Evolutionary conservation across 2,797 vertebrate species (phyloP).

Genomic region (Liparis tanakae): DNA sequence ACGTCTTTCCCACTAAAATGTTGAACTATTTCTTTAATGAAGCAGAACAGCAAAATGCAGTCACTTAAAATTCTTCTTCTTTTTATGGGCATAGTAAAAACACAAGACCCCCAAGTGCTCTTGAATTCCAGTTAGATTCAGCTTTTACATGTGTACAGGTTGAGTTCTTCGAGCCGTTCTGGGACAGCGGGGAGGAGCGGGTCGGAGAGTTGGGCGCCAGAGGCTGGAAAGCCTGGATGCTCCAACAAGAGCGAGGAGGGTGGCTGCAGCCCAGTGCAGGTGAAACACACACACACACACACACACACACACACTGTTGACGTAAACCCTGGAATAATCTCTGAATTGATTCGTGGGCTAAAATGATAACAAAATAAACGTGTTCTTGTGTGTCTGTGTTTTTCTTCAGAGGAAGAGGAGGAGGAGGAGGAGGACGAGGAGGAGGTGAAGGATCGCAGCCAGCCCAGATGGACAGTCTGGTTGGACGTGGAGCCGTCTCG

Average conservation of each 20-base stretch:
- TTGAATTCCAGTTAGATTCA: neutral
- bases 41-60: neutral
- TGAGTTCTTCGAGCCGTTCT: conserved; percentile 98
- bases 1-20: neutral
- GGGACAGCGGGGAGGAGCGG: conserved; percentile 96
- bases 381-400: neutral
- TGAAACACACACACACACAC: conserved; percentile 56
- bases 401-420: conserved; percentile 83
- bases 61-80: neutral
- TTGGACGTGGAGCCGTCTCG: conserved; percentile 88
- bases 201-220: conserved; percentile 91
- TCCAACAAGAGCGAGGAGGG: conserved; percentile 94
- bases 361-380: neutral
- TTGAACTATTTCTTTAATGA: neutral
- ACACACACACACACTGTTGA: conserved; percentile 4
- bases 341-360: neutral
- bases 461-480: conserved; percentile 90
- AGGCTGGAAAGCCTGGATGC: conserved; percentile 97
- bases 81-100: neutral
- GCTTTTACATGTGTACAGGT: conserved; percentile 77
- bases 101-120: neutral
- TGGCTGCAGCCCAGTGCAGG: conserved; percentile 89
- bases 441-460: conserved; percentile 89
- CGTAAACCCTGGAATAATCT: neutral
- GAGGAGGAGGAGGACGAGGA: conserved; percentile 87